These are phyloP conservation scores for Phortica okadai DNA, from an alignment of 2,888 invertebrate species.

Conservation along the genomic window DNA sequence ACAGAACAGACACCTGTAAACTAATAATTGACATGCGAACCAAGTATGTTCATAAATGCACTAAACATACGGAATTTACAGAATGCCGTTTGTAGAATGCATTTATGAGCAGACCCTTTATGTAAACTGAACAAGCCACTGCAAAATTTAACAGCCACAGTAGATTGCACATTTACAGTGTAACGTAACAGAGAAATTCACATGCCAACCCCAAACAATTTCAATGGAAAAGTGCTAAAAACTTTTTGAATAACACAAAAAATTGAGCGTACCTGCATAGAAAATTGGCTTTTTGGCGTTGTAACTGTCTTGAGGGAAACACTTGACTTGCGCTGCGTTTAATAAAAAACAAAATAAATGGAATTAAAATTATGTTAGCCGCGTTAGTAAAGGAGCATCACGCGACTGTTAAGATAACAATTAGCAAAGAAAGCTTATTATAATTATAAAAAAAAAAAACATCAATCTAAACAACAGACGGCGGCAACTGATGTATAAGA, in stretches of 20 bases:
- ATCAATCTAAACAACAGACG: neutral
- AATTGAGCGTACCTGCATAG: conserved; percentile 74
- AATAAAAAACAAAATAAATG: conserved; percentile 47
- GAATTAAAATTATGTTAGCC: conserved; percentile 31
- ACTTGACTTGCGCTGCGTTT: conserved; percentile 72
- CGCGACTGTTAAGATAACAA: conserved; percentile 14
- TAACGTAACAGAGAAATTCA: neutral
- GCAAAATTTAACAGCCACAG: no score
- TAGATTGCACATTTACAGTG: no score
- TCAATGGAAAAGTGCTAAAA: neutral
- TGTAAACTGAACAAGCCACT: no score
- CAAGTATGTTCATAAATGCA: no score
- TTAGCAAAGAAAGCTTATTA: conserved; percentile 11
- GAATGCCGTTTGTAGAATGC: no score
- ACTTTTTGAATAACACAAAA: neutral
- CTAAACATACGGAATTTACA: no score
- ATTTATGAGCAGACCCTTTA: no score
- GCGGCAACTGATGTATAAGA: neutral
- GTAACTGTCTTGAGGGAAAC: conserved; percentile 68
- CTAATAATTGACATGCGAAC: no score
- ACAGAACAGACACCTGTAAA: no score
- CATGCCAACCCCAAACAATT: neutral
- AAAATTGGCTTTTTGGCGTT: conserved; percentile 73
- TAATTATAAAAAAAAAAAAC: neutral
- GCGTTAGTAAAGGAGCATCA: neutral